Evolutionary conservation across 2,113 vertebrate species (phyloP).

Genomic region (Rhinogobius similis): DNA sequence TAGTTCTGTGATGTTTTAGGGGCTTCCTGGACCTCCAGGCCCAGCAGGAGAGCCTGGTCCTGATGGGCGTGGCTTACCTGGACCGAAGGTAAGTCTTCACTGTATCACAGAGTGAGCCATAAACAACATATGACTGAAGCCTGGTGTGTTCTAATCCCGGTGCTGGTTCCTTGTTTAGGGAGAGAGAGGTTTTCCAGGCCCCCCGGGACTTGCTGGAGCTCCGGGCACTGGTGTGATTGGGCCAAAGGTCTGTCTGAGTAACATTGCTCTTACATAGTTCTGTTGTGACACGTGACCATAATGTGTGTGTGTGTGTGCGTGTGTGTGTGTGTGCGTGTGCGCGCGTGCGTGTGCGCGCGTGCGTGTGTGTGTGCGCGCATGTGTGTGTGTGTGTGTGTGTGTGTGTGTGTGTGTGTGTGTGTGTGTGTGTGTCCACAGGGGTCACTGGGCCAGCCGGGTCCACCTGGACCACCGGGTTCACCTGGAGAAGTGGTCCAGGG

Average conservation of each 20-base stretch:
- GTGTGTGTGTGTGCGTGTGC: background rate
- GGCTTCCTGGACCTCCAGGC: conserved; percentile 77
- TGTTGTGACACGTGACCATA: background rate
- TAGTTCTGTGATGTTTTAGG: conserved; percentile 62
- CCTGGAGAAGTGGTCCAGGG: conserved; percentile 77
- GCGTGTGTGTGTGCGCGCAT: background rate
- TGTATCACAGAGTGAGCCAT: background rate
- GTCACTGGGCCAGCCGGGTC: conserved; percentile 66
- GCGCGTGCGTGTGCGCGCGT: too few relatives aligned
- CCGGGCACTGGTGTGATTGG: conserved; percentile 72
- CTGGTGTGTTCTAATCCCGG: too few relatives aligned
- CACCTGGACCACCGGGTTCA: conserved; percentile 60
- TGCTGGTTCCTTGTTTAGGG: conserved; percentile 69
- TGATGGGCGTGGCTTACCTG: conserved; percentile 81
- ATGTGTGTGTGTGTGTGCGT: background rate
- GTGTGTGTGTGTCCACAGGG: conserved; percentile 69
- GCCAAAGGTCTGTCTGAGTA: conserved; percentile 74
- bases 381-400: background rate
- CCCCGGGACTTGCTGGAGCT: conserved; percentile 73
- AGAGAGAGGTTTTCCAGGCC: conserved; percentile 77
- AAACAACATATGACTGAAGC: too few relatives aligned
- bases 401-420: background rate
- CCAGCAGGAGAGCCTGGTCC: conserved; percentile 78
- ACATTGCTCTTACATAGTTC: background rate
- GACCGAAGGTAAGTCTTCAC: conserved; percentile 80